Evolutionary conservation across 2,113 vertebrate genomes (phyloP), one percentile per base, ranked within the genome.

Genomic region (Neolamprologus devosi): DNA sequence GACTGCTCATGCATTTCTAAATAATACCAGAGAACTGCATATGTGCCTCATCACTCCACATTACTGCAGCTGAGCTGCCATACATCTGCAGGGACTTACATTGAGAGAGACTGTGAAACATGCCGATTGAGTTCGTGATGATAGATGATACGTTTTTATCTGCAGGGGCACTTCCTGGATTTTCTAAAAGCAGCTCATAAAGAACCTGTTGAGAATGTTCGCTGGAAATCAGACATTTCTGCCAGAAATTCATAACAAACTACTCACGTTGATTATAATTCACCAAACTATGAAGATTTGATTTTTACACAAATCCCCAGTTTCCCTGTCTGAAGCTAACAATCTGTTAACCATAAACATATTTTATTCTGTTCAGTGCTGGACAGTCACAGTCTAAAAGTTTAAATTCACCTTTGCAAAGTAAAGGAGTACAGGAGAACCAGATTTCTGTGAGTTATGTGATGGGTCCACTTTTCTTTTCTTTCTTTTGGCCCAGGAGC

Each of bases 1-100:
- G 87, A 82, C 87, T 88, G 89, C 87, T 94, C 91, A 93, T 84
- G 85, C 80, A 81, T 85, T 88, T 88, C 85, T 83, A 83, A 87
- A 89, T 92, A 60, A 92, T 85, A 87, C 79, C 85, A 47, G 65
- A 84, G 84, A 83, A 55, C 83, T 73, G 45, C 82, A 82, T 83
- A 89, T 86, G 92, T 7, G 65, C 83, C 80, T 80, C 53, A 5
- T 28, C 85, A 83, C 4, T 3, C 14, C 1, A 17, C 78, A 54
- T 80, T 80, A 19, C 33, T 13, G 54, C 91, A 30, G 70, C 84
- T 81, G 54, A 81, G 55, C 57, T 55, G 60, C 58, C 73, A 23
- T 81, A 33, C 58, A 23, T 85, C 80, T 87, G 75, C 80, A 60
- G 47, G 10, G 54, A 75, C 21, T 6, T 6, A 3, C 7, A 49